Evolutionary conservation across 2,113 vertebrate genomes (phyloP), one percentile per base, ranked within the genome.

Genomic region (Perca fluviatilis): DNA sequence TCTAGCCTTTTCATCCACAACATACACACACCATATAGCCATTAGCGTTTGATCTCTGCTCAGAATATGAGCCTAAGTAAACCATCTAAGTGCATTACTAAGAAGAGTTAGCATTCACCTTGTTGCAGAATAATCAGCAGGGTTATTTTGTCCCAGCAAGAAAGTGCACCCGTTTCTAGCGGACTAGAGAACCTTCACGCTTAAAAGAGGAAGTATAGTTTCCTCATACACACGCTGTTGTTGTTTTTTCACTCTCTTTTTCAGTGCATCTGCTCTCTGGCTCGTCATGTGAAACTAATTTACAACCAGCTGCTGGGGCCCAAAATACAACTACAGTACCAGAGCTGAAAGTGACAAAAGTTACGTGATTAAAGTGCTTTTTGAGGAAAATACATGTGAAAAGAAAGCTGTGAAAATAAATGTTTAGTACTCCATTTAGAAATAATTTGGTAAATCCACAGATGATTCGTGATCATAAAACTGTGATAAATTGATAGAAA

Each of bases 211-310:
- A 92, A 92, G 90, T 89, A n/a, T 10, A 36, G 23, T 81, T 90
- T 77, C 65, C 69, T 58, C 62, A 16, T 30, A 19, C 18, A 49
- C 57, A 46, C 61, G 4, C n/a, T 21, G 23, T 19, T 8, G 49
- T 19, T 8, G 49, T 50, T 56, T 50, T 56, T 58, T 47, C 0
- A 2, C 30, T 13, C 56, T 51, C 10, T 64, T 40, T 73, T 51
- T 51, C 40, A 25, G 49, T 33, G 40, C 53, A 6, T 64, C 70
- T 61, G 36, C 30, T 67, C 11, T 25, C 36, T 19, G 27, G 6
- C 21, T 80, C 1, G 33, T 93, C 92, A 91, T 89, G 86, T 93
- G 88, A 87, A 53, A 76, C 79, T 77, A 66, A 88, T 94, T 86
- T 87, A 63, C 36, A 15, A 54, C 9, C 66, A 79, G 79, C 80